A percentile compares a stretch with the other conserved stretches of the same genome.
phyloP scores from a whole-genome alignment of 2,888 invertebrate species.

The Eubasilissa splendida region DNA sequence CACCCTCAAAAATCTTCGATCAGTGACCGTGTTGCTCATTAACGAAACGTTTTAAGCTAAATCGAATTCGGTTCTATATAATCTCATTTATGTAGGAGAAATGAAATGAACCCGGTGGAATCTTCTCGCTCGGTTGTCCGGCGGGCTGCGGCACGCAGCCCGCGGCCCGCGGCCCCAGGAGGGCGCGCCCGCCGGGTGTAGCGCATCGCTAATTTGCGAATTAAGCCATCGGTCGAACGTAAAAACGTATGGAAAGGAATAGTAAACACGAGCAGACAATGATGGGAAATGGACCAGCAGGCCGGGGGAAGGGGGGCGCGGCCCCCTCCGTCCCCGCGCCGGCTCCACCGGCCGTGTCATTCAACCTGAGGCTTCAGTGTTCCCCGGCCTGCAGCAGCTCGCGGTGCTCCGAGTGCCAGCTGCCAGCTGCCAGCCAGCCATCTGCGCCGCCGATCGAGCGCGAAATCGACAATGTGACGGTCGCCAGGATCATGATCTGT shows the following conservation, averaged over 20 bases:
- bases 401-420: slow-evolving; percentile 55
- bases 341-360: slow-evolving; percentile 53
- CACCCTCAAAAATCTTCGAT: slow-evolving; percentile 8
- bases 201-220: slow-evolving; percentile 60
- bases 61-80: background rate
- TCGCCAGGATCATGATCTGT: slow-evolving; percentile 74
- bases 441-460: slow-evolving; percentile 33
- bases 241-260: slow-evolving; percentile 57
- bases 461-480: slow-evolving; percentile 47
- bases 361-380: slow-evolving; percentile 48
- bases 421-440: background rate
- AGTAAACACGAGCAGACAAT: slow-evolving; percentile 62
- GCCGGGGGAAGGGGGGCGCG: slow-evolving; percentile 63
- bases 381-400: slow-evolving; percentile 40
- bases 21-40: background rate
- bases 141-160: too few relatives aligned
- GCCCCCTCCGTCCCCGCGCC: slow-evolving; percentile 58
- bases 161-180: too few relatives aligned
- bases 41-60: too few relatives aligned
- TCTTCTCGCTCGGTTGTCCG: background rate
- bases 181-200: slow-evolving; percentile 41
- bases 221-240: slow-evolving; percentile 55
- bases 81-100: background rate
- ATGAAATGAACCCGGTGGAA: background rate
- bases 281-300: slow-evolving; percentile 63